Evolutionary conservation across 2,113 vertebrate species (phyloP).

Genomic region (Nothoprocta pentlandii): DNA sequence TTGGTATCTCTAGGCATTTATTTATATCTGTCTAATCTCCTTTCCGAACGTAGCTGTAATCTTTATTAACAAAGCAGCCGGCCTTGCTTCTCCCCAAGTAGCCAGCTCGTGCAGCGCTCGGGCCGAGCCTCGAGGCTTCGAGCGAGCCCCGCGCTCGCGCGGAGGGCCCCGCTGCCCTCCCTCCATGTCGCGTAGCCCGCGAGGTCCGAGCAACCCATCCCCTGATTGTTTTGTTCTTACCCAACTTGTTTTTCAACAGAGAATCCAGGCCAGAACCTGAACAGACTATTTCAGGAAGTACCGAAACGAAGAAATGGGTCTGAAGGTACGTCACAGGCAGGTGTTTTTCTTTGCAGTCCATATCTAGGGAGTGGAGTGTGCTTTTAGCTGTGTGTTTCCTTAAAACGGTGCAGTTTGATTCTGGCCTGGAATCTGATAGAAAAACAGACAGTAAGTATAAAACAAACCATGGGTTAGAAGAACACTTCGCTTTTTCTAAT

Average conservation of each 20-base stretch:
- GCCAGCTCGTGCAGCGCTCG: constrained; percentile 48
- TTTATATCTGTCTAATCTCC: constrained; percentile 59
- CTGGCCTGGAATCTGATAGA: constrained; percentile 93
- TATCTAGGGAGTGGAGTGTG: constrained; percentile 84
- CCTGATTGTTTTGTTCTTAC: constrained; percentile 92
- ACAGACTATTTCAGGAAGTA: constrained; percentile 97
- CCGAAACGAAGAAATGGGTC: constrained; percentile 97
- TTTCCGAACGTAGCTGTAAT: constrained; percentile 66
- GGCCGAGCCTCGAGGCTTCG: background rate
- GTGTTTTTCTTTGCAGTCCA: constrained; percentile 90
- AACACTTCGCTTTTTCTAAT: constrained; percentile 63
- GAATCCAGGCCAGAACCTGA: constrained; percentile 99
- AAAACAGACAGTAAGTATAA: constrained; percentile 89
- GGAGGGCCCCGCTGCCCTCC: constrained; percentile 63
- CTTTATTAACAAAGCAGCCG: constrained; percentile 70
- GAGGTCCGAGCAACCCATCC: constrained; percentile 78
- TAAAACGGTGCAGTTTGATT: constrained; percentile 82
- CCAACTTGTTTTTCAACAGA: constrained; percentile 98
- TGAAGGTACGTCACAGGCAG: constrained; percentile 95
- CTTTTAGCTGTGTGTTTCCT: constrained; percentile 80
- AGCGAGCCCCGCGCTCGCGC: constrained; percentile 20
- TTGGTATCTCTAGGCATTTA: constrained; percentile 59
- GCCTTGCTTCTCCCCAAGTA: constrained; percentile 73
- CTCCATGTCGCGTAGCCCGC: constrained; percentile 78
- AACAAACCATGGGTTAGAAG: constrained; percentile 82